Evolutionary conservation across 2,888 invertebrate genomes (phyloP).

Genomic region (Xestoiulus laeticollis): DNA sequence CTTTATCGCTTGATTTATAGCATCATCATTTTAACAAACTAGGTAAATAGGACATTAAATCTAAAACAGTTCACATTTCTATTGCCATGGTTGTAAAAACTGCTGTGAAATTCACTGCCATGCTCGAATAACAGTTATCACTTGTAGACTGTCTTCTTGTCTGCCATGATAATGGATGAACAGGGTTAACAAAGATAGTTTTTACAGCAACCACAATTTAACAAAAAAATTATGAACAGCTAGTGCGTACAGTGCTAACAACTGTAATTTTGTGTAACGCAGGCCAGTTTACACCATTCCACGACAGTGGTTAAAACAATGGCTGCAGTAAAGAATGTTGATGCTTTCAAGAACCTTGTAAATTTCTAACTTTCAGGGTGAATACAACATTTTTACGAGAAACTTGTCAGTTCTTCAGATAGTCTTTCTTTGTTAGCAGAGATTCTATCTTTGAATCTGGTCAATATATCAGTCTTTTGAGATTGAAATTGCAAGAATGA

Average conservation of each 20-base stretch:
- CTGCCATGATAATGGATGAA: neutral
- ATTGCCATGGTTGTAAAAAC: neutral
- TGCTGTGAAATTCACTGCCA: neutral
- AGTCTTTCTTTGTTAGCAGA: neutral
- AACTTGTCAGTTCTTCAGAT: neutral
- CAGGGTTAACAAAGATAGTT: neutral
- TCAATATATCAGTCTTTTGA: neutral
- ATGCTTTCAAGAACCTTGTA: neutral
- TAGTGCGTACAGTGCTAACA: neutral
- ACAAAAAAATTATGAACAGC: neutral
- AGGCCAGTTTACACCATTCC: neutral
- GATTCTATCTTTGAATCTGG: neutral
- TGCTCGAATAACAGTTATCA: conserved; percentile 30
- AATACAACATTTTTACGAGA: neutral
- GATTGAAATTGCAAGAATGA: neutral
- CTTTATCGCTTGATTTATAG: neutral
- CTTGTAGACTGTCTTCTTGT: neutral
- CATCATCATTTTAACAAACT: conserved; percentile 11
- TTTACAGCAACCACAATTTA: neutral
- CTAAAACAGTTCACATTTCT: neutral
- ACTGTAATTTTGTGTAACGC: neutral
- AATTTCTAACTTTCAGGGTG: neutral
- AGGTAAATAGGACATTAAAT: conserved; percentile 23
- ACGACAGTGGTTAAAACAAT: neutral
- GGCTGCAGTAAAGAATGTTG: neutral